These are phyloP conservation scores for Odiellus spinosus DNA, from an alignment of 2,888 invertebrate species.

Conservation along the genomic window DNA sequence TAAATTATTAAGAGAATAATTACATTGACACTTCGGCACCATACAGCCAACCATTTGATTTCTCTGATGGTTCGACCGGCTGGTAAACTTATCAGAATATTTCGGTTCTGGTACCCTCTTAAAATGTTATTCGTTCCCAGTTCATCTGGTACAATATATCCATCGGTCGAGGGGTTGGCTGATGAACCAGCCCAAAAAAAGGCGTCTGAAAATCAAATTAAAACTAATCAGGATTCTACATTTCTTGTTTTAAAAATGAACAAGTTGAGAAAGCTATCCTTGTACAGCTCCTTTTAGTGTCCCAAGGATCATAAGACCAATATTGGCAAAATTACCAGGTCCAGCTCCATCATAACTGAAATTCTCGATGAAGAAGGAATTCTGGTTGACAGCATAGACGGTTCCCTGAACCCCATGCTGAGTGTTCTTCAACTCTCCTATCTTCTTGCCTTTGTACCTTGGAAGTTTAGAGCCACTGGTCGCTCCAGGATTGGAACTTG, in stretches of 20 bases:
- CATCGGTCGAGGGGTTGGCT: conserved; percentile 47
- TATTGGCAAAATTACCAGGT: no score
- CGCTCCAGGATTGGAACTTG: conserved; percentile 7
- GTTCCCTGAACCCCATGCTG: conserved; percentile 16
- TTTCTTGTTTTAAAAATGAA: background rate
- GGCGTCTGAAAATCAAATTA: conserved; percentile 45
- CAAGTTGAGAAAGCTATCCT: background rate
- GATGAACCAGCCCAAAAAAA: conserved; percentile 73
- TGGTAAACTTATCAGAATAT: conserved; percentile 17
- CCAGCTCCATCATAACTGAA: conserved; percentile 83
- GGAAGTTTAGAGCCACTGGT: background rate
- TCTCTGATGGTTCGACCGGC: conserved; percentile 12
- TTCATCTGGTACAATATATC: conserved; percentile 63
- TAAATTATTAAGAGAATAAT: background rate
- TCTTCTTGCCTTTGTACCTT: conserved; percentile 13
- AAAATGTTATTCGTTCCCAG: conserved; percentile 49
- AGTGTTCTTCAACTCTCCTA: conserved; percentile 12
- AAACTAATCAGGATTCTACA: background rate
- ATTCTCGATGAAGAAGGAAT: conserved; percentile 69
- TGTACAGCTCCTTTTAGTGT: background rate
- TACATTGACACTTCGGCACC: conserved; percentile 18
- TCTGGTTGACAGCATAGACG: conserved; percentile 71
- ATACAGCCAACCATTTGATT: conserved; percentile 18
- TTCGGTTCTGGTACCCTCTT: conserved; percentile 14
- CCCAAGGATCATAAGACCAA: no score